Conservation (phyloP, 2,113 vertebrate genomes). For the Microcebus ravelobensis region DNA sequence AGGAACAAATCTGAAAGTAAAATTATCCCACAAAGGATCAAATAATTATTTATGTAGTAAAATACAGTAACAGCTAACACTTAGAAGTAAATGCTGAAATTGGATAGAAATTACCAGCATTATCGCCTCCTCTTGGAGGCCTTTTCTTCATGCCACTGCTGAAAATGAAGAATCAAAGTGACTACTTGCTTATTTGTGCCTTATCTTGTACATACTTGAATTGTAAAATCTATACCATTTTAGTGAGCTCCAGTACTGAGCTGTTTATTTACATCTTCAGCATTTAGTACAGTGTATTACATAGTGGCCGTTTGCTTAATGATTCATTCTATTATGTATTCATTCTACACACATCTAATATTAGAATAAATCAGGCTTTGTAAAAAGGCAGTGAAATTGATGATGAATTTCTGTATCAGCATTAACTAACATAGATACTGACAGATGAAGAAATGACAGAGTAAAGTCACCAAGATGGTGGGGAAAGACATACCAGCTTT, state of each 20-base stretch:
- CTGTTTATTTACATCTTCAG: background rate
- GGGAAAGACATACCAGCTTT: background rate
- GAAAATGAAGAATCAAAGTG: background rate
- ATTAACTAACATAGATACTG: slow-evolving; percentile 9
- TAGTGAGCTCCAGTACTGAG: background rate
- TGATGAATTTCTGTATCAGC: background rate
- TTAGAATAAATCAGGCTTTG: background rate
- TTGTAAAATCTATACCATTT: slow-evolving; percentile 1
- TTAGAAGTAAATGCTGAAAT: slow-evolving; percentile 8
- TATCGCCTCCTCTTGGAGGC: background rate
- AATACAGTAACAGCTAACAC: background rate
- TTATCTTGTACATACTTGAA: background rate
- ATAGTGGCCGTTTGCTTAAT: background rate
- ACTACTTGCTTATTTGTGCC: background rate
- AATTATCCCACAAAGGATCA: background rate
- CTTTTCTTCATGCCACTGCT: background rate
- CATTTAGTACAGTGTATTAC: background rate
- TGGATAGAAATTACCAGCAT: background rate
- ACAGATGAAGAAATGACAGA: background rate
- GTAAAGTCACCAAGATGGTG: background rate
- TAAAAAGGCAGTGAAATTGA: slow-evolving; percentile 35
- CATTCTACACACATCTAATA: background rate
- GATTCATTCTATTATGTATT: background rate
- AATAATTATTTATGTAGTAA: background rate
- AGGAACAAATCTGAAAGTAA: slow-evolving; percentile 12